Conservation (phyloP, 2,113 vertebrate genomes). For the Neolamprologus cancellatus region DNA sequence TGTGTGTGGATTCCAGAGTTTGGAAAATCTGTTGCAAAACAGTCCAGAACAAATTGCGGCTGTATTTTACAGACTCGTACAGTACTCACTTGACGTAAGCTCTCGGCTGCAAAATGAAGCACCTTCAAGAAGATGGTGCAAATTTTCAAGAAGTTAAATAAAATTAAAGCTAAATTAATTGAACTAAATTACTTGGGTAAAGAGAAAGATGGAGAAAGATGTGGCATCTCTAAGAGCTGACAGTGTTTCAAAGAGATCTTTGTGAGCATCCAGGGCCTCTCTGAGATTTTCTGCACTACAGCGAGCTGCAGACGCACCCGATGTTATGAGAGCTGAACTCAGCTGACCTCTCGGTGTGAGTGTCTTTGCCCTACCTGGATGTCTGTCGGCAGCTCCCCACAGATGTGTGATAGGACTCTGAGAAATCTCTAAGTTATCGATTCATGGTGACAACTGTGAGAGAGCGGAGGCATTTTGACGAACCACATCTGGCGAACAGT, state of each 20-base stretch:
- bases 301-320: not conserved
- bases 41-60: not conserved
- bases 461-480: not conserved
- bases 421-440: not conserved
- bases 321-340: not conserved
- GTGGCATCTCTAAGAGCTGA: not conserved
- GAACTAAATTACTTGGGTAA: not conserved
- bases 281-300: not conserved
- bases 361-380: not conserved
- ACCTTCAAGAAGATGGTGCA: not conserved
- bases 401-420: not conserved
- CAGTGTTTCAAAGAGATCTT: not conserved
- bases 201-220: not conserved
- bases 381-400: slow-evolving; percentile 9
- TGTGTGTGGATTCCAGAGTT: not conserved
- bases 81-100: not conserved
- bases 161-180: not conserved
- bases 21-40: not conserved
- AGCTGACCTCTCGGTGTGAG: not conserved
- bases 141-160: not conserved
- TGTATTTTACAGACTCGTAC: not conserved
- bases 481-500: not conserved
- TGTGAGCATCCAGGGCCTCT: not conserved
- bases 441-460: not conserved
- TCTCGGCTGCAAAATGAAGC: not conserved